Percentiles rank a stretch among this genome's conserved stretches.
Conservation (phyloP, 1,140 invertebrate genomes). For the Chelonus insularis region DNA sequence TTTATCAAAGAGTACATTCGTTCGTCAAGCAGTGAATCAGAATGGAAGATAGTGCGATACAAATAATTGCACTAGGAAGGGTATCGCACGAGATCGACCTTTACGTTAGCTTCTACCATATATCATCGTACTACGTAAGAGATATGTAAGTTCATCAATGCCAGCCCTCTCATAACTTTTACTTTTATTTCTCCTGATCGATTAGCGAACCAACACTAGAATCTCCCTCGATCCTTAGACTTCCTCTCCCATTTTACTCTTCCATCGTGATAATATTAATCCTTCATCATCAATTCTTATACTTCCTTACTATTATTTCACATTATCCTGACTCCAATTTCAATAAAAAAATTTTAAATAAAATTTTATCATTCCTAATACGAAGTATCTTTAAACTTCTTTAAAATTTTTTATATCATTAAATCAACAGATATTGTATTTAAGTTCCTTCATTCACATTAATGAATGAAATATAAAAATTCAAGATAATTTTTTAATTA, state of each 20-base stretch:
- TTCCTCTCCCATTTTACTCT: not conserved
- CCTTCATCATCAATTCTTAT: conserved; percentile 19
- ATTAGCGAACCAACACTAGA: conserved; percentile 20
- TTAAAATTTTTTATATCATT: too few species aligned
- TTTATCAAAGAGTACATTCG: not conserved
- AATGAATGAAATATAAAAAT: too few species aligned
- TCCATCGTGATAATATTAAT: conserved; percentile 8
- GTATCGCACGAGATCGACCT: conserved; percentile 32
- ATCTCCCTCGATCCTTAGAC: not conserved
- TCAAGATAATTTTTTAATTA: too few species aligned
- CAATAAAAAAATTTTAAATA: too few species aligned
- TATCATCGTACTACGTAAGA: conserved; percentile 25
- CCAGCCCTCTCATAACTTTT: conserved; percentile 8
- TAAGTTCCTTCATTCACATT: too few species aligned
- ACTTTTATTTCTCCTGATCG: conserved; percentile 21
- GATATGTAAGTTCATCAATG: conserved; percentile 28
- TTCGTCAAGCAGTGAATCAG: not conserved
- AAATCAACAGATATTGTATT: too few species aligned
- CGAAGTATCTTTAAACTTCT: too few species aligned
- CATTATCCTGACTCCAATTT: too few species aligned
- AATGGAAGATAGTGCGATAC: conserved; percentile 26
- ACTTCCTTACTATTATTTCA: conserved; percentile 14
- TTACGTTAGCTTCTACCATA: conserved; percentile 23
- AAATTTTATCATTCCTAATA: too few species aligned
- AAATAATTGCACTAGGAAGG: conserved; percentile 31